Conservation (phyloP, 2,888 invertebrate species). For the Masnerella sp. region DNA sequence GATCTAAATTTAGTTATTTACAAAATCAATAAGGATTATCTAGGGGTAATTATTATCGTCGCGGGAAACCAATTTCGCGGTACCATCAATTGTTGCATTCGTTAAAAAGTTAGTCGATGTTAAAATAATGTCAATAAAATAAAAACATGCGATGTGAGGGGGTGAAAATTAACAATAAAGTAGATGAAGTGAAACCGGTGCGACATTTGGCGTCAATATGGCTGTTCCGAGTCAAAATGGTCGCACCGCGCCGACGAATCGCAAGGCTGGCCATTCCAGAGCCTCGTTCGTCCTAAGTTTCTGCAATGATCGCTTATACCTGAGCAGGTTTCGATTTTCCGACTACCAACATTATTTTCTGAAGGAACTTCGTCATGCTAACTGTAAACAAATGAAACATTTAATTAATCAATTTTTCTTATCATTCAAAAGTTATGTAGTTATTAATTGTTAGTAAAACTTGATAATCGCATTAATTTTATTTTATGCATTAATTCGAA, state of each 20-base stretch:
- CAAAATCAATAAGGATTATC: no score
- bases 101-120: not conserved
- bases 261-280: constrained; percentile 4
- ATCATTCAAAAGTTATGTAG: no score
- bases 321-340: constrained; percentile 85
- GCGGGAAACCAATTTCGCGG: no score
- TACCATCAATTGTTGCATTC: no score
- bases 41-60: constrained; percentile 2
- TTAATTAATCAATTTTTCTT: no score
- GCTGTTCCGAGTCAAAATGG: constrained; percentile 38
- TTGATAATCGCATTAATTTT: no score
- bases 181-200: constrained; percentile 6
- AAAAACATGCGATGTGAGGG: not conserved
- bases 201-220: constrained; percentile 42
- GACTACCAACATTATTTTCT: constrained; percentile 86
- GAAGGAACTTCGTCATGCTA: constrained; percentile 82
- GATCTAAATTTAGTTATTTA: no score
- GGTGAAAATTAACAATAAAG: constrained; percentile 8
- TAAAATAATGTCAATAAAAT: constrained; percentile 13
- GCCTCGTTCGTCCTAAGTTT: constrained; percentile 17
- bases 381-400: no score
- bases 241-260: constrained; percentile 23
- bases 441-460: no score
- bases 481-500: no score
- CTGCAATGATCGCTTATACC: constrained; percentile 79